Conservation (phyloP, 2,113 vertebrate genomes). For the Indri indri region DNA sequence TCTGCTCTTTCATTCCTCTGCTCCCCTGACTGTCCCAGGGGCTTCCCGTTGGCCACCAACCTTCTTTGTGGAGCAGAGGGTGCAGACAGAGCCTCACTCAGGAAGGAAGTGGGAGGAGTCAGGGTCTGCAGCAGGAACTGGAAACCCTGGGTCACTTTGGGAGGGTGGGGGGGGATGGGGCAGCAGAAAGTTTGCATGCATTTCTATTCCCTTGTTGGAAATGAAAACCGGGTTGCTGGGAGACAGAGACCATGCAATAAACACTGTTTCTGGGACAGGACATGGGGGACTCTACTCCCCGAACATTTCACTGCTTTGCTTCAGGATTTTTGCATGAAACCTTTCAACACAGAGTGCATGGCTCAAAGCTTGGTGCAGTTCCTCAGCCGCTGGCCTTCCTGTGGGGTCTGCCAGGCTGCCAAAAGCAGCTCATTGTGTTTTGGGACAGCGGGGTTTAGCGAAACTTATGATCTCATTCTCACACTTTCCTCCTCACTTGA, state of each 20-base stretch:
- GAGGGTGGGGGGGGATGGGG: not conserved
- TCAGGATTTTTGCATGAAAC: not conserved
- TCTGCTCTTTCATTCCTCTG: not conserved
- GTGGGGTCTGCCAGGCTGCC: not conserved
- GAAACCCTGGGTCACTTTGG: not conserved
- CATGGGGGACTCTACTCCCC: not conserved
- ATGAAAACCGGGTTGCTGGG: not conserved
- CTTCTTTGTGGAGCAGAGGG: not conserved
- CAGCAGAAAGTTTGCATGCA: not conserved
- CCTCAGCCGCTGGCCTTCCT: not conserved
- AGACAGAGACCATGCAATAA: not conserved
- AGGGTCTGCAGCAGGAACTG: not conserved
- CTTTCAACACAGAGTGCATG: conserved; percentile 28
- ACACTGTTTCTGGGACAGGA: not conserved
- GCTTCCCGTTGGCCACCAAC: conserved; percentile 18
- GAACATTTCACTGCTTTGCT: not conserved
- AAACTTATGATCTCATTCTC: conserved; percentile 16
- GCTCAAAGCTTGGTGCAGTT: not conserved
- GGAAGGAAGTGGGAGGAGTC: conserved; percentile 69
- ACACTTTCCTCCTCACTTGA: not conserved
- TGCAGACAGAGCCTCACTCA: not conserved
- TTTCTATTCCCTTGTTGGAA: conserved; percentile 21
- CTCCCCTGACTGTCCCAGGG: not conserved
- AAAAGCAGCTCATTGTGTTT: conserved; percentile 8
- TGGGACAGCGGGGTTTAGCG: not conserved